Evolutionary conservation across 2,797 vertebrate species (phyloP), one percentile per base, ranked within the genome.

Genomic region (Babyrousa celebensis): DNA sequence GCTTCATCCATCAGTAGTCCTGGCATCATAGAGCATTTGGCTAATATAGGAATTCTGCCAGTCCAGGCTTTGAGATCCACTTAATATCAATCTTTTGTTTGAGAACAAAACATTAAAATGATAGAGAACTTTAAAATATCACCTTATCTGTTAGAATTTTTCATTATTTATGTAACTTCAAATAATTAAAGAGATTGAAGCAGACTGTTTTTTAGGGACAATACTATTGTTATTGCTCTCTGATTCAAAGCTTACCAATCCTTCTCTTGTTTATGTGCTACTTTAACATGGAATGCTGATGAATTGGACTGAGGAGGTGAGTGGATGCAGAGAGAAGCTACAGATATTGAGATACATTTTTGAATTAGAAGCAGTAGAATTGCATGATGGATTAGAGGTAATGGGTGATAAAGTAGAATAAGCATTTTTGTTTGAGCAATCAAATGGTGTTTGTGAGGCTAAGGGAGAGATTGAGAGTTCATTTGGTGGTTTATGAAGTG

Each of bases 31-130:
- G 12, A 91, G 4, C 2, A 94, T 40, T 65, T 96, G 14, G 27
- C 16, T 96, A 25, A 93, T 10, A 6, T 56, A 58, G 48, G 40
- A 23, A 21, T 85, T 75, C 27, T 65, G 25, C n/a, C 79, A 43
- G 60, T 10, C 90, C 9, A 71, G 18, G 4, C 70, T 95, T 85
- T 97, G 60, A 62, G 80, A 91, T 74, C 10, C 14, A 97, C 71
- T 79, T 85, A 65, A 62, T 91, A 71, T 23, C 25, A 85, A 40
- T 75, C 43, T 79, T 60, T 70, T 89, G 8, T 83, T 97, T 96
- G 43, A 48, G 43, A 48, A 48, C 43, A 48, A 48, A 48, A 48
- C 43, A 48, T 48, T 48, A 48, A 48, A 48, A 74, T 72, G 87
- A 75, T 54, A 85, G 70, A 65, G 71, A 6, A 83, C 15, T 92